Base-by-base conservation (phyloP, 2,888 invertebrate species). In the Alviniconcha strummeri region DNA sequence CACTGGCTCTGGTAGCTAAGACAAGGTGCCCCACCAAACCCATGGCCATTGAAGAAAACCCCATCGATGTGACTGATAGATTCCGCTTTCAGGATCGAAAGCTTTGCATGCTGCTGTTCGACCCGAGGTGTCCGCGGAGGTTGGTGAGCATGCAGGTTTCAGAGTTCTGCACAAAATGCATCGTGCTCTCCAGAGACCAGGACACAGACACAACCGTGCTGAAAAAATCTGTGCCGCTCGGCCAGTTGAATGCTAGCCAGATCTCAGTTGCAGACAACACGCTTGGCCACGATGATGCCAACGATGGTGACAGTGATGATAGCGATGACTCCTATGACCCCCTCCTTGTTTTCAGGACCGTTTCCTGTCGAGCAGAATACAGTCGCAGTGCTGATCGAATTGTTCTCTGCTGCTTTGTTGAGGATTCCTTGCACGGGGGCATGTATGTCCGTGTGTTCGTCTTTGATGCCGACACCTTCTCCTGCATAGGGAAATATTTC, bases 161-260 rank as follows among this genome's bases (percentile, higher is more conserved):
- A 76, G 84, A 85, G 8, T 85, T 83, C 67, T 85, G 84, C 60
- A 77, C 83, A 4, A 85, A 84, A 83, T 87, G 85, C 71, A 76
- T n/a, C 56, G 64, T 82, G 4, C 2, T 77, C 19, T 64, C 75
- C 64, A 54, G 76, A 71, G 82, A 82, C 56, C 82, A 76, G 9
- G 69, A 77, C 15, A 77, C 8, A 19, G 57, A 77, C 11, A 52
- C 69, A 52, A 82, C 76, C 9, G 17, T 82, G 11, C 52, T 82
- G 54, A 57, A 82, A 13, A 82, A 82, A 52, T 60, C 71, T 17
- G 56, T 82, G 55, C 57, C 55, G 0, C 77, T 82, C 15, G 76
- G 69, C 56, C 36, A 82, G 17, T 71, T 78, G 60, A 64, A 64
- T n/a, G 78, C 78, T 9, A 19, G 57, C 36, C 78, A 78, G 52